Conservation (phyloP, 2,797 vertebrate genomes). For the Takifugu ocellatus region DNA sequence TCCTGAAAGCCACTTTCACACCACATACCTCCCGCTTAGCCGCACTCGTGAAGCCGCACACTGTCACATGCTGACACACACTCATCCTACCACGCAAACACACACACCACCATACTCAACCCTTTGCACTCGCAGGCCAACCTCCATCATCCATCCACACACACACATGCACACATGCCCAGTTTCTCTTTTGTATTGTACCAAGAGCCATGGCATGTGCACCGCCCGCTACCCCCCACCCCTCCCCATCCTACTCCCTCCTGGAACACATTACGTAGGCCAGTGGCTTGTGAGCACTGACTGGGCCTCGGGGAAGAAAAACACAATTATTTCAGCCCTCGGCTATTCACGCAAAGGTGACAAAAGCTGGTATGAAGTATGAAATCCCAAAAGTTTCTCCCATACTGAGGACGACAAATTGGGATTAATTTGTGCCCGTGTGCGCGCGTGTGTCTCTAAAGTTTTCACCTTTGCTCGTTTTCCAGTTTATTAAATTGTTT, state of each 20-base stretch:
- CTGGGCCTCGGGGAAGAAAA: conserved; percentile 71
- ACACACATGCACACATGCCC: conserved; percentile 12
- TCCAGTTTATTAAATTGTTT: conserved; percentile 61
- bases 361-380: conserved; percentile 83
- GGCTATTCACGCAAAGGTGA: conserved; percentile 77
- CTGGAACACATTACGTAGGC: conserved; percentile 78
- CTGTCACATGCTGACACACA: conserved; percentile 32
- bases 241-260: conserved; percentile 22
- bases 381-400: conserved; percentile 77
- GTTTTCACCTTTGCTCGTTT: conserved; percentile 71
- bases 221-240: conserved; percentile 20
- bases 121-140: conserved; percentile 16
- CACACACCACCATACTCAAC: conserved; percentile 8
- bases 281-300: conserved; percentile 74
- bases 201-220: conserved; percentile 33
- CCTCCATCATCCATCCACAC: conserved; percentile 17
- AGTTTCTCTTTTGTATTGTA: conserved; percentile 40
- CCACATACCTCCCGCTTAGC: conserved; percentile 43
- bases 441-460: conserved; percentile 66
- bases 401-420: conserved; percentile 66
- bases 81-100: conserved; percentile 20
- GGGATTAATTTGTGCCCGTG: conserved; percentile 75
- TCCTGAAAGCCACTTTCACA: conserved; percentile 68
- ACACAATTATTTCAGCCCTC: conserved; percentile 76
- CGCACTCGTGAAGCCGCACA: conserved; percentile 44